Base-by-base conservation (phyloP, 2,888 invertebrate genomes). In the Caenorhabditis panamensis region DNA sequence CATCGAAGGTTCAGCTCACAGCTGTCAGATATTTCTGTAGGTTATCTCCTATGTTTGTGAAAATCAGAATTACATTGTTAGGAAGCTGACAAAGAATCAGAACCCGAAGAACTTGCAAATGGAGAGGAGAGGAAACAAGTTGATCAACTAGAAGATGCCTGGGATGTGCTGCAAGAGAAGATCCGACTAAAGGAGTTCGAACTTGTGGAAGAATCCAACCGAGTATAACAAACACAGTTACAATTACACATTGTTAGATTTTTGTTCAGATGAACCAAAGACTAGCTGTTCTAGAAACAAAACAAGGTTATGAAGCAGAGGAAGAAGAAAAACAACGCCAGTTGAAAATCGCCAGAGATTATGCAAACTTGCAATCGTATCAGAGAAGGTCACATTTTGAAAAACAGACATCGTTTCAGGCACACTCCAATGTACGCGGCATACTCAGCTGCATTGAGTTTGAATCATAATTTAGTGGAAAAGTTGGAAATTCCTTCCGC, bases 341-440 rank as follows among this genome's bases (percentile, higher is more conserved):
- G 41, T 22, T 49, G 49, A 59, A 36, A 72, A 67, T 72, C 5
- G 72, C 72, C 16, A 63, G 47, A 11, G 72, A 79, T 67, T 79
- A 72, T 63, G 66, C 61, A 18, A 37, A 61, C 49, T 67, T 79
- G 51, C 69, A 77, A 69, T 77, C 77, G 77, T 77, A 64, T 47
- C n/a, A 18, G 20, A 11, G n/a, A 22, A 9, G 24, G 9, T 20
- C n/a, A 31, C 6, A 59, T 22, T 18, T 53, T 49, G n/a, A 51
- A 41, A 37, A 24, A 67, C 20, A 13, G 20, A 9, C n/a, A 24
- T 8, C 8, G 5, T 61, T 77, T 56, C 66, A 78, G 79, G 5
- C 47, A 63, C 18, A 76, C 75, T 18, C 80, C 80, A 28, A 80
- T 80, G 80, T 80, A 80, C 26, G 80, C 80, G 4, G 80, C 80